Evolutionary conservation across 2,797 vertebrate species (phyloP).

Genomic region (Galaxias olidus): DNA sequence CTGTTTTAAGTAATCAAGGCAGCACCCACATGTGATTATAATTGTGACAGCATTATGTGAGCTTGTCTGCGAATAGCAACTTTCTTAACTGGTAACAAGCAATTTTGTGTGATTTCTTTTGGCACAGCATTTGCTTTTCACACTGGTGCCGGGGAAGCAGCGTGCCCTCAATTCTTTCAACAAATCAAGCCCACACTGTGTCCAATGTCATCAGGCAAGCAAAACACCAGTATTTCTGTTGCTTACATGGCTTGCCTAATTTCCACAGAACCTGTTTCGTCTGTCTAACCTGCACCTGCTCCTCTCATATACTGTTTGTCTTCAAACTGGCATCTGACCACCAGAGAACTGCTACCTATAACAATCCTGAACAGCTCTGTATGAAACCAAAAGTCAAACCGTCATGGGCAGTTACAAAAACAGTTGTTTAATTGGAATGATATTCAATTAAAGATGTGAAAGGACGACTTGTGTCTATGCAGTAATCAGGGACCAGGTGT

Average conservation of each 20-base stretch:
- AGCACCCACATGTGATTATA: conserved; percentile 23
- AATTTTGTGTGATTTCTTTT: conserved; percentile 29
- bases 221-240: not conserved
- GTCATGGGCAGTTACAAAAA: too few relatives aligned
- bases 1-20: not conserved
- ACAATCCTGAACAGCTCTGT: too few relatives aligned
- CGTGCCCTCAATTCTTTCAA: conserved; percentile 8
- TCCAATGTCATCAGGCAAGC: conserved; percentile 6
- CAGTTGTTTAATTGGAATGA: too few relatives aligned
- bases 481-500: not conserved
- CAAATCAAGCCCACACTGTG: conserved; percentile 5
- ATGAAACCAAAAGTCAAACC: too few relatives aligned
- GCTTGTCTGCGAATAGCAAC: conserved; percentile 27
- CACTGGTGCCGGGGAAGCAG: conserved; percentile 20
- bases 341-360: too few relatives aligned
- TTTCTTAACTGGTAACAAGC: conserved; percentile 19
- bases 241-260: not conserved
- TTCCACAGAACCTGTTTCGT: not conserved
- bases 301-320: too few relatives aligned
- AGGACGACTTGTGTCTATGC: too few relatives aligned
- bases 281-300: too few relatives aligned
- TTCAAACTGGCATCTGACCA: too few relatives aligned
- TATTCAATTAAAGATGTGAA: too few relatives aligned
- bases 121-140: conserved; percentile 31
- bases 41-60: conserved; percentile 38